Evolutionary conservation across 1,140 invertebrate species (phyloP).

Genomic region (Bombus sibiricus): DNA sequence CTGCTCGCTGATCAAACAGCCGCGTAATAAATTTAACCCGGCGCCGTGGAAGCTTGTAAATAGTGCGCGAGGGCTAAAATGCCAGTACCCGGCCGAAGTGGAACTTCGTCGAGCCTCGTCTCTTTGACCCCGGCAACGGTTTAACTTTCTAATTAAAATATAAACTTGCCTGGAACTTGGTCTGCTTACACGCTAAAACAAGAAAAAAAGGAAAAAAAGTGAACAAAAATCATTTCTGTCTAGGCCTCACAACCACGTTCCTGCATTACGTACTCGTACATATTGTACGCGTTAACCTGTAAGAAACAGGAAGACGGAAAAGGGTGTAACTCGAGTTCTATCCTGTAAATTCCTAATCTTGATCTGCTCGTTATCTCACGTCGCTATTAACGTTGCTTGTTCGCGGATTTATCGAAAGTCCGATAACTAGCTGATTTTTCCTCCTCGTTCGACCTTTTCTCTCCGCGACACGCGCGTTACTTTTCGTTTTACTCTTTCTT

Average conservation of each 20-base stretch:
- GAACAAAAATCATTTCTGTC: neutral
- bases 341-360: constrained; percentile 23
- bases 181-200: neutral
- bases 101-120: constrained; percentile 39
- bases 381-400: neutral
- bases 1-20: constrained; percentile 51
- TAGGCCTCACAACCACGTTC: neutral
- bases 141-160: constrained; percentile 70
- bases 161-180: constrained; percentile 59
- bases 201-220: neutral
- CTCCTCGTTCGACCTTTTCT: neutral
- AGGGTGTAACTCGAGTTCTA: neutral
- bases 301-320: neutral
- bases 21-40: constrained; percentile 58
- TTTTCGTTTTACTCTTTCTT: neutral
- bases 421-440: constrained; percentile 21
- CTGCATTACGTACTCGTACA: too few relatives aligned
- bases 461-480: too few relatives aligned
- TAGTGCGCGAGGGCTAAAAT: constrained; percentile 33
- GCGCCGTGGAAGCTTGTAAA: constrained; percentile 51
- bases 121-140: constrained; percentile 63
- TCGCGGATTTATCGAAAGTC: constrained; percentile 17
- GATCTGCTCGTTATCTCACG: constrained; percentile 14
- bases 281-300: neutral
- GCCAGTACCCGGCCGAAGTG: constrained; percentile 3